Evolutionary conservation across 2,797 vertebrate species (phyloP).

Genomic region (Mus spretus): DNA sequence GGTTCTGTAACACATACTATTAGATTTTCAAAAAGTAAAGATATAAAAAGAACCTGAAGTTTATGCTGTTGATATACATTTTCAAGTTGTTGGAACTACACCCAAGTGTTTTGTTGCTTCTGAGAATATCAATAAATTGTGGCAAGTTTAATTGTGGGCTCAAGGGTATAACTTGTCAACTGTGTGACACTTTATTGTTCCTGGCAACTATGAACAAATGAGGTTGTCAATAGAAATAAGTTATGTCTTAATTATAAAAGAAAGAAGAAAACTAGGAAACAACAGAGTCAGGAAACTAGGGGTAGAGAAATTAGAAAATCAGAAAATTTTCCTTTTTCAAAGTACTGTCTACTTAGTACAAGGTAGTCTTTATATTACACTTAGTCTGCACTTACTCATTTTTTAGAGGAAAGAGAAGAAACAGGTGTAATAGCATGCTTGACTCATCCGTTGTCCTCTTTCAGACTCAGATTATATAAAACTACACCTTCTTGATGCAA

Average conservation of each 20-base stretch:
- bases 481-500: not conserved
- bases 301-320: not conserved
- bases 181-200: not conserved
- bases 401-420: not conserved
- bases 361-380: not conserved
- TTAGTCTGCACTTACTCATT: not conserved
- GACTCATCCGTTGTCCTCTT: not conserved
- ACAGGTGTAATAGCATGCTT: not conserved
- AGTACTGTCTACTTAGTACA: not conserved
- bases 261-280: not conserved
- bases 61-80: not conserved
- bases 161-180: not conserved
- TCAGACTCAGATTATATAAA: not conserved
- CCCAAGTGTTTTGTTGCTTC: not conserved
- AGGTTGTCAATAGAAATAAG: not conserved
- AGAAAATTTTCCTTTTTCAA: not conserved
- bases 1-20: not conserved
- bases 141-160: not conserved
- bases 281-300: not conserved
- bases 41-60: not conserved
- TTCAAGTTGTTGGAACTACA: not conserved
- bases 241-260: not conserved
- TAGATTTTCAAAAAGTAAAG: not conserved
- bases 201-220: not conserved
- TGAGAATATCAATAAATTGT: not conserved